These are phyloP conservation scores for Microtus richardsoni DNA, from an alignment of 2,113 vertebrate genomes.

Conservation along the genomic window DNA sequence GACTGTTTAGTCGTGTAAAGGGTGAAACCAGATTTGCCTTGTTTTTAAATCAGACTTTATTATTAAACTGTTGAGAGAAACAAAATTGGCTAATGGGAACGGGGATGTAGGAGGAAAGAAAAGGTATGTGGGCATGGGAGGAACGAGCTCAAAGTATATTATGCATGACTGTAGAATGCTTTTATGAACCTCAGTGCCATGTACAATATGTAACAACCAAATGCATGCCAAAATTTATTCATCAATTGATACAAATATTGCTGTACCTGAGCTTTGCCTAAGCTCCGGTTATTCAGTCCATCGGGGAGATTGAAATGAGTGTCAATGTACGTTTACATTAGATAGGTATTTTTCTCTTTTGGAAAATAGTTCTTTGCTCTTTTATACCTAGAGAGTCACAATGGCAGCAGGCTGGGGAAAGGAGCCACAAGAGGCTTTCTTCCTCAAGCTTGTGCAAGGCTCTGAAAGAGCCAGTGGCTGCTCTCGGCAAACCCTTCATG, in stretches of 20 bases:
- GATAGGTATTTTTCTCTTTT: conserved; percentile 15
- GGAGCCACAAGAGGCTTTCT: rapidly evolving
- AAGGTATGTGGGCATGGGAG: not conserved
- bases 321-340: not conserved
- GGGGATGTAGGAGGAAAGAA: not conserved
- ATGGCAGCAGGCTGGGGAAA: not conserved
- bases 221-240: not conserved
- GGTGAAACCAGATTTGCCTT: not conserved
- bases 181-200: not conserved
- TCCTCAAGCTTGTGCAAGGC: not conserved
- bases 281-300: not conserved
- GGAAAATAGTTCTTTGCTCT: not conserved
- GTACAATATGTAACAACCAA: not conserved
- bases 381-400: not conserved
- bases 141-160: not conserved
- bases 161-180: not conserved
- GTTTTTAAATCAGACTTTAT: not conserved
- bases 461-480: not conserved
- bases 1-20: not conserved
- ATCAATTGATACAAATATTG: not conserved
- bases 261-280: not conserved
- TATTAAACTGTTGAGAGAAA: not conserved
- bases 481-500: not conserved
- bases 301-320: not conserved
- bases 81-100: not conserved